These are phyloP conservation scores for Ennomos quercinarius DNA, from an alignment of 2,888 invertebrate species.

Conservation along the genomic window DNA sequence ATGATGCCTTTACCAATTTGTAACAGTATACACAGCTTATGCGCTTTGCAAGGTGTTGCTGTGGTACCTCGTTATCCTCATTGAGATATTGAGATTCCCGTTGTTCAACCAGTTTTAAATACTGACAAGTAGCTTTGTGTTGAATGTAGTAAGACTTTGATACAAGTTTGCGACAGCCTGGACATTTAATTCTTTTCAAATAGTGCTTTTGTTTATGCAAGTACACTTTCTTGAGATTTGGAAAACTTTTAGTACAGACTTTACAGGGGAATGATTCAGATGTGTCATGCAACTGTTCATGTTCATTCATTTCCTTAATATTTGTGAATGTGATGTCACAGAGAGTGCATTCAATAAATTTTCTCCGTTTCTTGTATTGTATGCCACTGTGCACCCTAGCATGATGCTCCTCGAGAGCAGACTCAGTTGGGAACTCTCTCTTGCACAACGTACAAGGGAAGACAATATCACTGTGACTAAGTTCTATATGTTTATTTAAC, in stretches of 20 bases:
- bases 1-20: constrained; percentile 46
- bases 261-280: constrained; percentile 55
- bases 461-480: constrained; percentile 51
- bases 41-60: constrained; percentile 45
- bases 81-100: constrained; percentile 35
- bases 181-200: constrained; percentile 52
- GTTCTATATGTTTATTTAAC: constrained; percentile 47
- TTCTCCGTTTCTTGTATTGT: constrained; percentile 57
- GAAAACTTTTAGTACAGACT: constrained; percentile 53
- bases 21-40: constrained; percentile 50
- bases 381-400: constrained; percentile 57
- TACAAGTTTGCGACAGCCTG: constrained; percentile 52
- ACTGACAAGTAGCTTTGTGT: constrained; percentile 51
- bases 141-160: constrained; percentile 51
- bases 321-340: constrained; percentile 57
- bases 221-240: constrained; percentile 53
- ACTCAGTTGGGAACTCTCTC: constrained; percentile 50
- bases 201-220: constrained; percentile 57
- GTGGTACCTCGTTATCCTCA: too few relatives aligned
- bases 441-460: constrained; percentile 57
- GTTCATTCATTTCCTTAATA: constrained; percentile 53
- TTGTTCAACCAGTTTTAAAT: constrained; percentile 33
- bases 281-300: constrained; percentile 51
- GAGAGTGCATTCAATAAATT: constrained; percentile 58
- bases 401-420: constrained; percentile 55